Conservation (phyloP, 2,888 invertebrate genomes). For the Priocnemis perturbator region DNA sequence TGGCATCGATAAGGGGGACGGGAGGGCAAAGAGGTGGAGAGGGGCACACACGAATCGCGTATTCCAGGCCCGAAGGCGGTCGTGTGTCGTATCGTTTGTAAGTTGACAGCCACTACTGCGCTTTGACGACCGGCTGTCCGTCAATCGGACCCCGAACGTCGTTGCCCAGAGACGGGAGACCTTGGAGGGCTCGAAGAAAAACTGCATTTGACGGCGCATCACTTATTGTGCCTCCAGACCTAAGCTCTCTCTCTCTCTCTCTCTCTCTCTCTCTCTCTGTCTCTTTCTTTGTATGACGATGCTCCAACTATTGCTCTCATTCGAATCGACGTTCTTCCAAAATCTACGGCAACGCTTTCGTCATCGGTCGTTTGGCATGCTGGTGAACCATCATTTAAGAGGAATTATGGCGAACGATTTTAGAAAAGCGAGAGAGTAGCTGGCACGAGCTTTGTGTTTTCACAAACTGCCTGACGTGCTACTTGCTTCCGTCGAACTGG, state of each 20-base stretch:
- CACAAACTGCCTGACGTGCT: too few relatives aligned
- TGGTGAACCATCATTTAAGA: neutral
- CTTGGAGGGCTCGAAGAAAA: constrained; percentile 54
- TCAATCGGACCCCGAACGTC: constrained; percentile 55
- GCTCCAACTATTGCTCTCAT: neutral
- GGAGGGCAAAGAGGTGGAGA: constrained; percentile 27
- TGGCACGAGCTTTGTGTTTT: too few relatives aligned
- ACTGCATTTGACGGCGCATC: constrained; percentile 60
- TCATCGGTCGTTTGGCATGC: neutral
- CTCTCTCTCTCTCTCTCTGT: too few relatives aligned
- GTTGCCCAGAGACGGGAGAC: constrained; percentile 41
- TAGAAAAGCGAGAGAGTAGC: too few relatives aligned
- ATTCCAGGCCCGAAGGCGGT: constrained; percentile 53
- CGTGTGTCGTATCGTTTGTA: constrained; percentile 71
- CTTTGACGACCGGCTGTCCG: constrained; percentile 58
- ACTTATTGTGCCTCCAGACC: constrained; percentile 49
- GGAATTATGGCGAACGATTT: neutral
- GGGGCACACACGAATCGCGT: constrained; percentile 41
- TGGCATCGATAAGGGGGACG: constrained; percentile 23
- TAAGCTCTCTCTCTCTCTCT: constrained; percentile 3
- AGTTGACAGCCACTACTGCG: constrained; percentile 68
- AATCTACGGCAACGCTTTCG: constrained; percentile 14
- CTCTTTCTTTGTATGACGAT: too few relatives aligned
- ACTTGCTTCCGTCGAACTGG: too few relatives aligned
- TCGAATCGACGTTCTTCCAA: constrained; percentile 20